Evolutionary conservation across 2,888 invertebrate species (phyloP).

Genomic region (Leptinotarsa tumamoca): DNA sequence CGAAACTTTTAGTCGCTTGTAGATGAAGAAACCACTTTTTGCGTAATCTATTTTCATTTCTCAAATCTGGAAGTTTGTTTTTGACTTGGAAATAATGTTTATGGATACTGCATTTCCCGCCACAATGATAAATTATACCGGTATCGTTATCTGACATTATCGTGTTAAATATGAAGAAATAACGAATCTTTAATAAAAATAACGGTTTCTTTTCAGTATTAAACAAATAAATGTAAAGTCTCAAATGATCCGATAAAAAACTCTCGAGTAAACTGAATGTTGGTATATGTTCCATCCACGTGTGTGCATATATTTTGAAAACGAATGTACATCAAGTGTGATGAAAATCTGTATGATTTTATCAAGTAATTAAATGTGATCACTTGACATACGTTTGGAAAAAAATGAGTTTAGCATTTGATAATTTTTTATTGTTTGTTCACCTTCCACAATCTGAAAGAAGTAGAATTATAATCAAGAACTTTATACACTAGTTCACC

Average conservation of each 20-base stretch:
- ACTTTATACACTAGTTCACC: too few species aligned
- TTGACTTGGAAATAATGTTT: not conserved
- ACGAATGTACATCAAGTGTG: too few species aligned
- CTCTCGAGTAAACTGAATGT: not conserved
- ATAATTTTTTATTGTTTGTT: too few species aligned
- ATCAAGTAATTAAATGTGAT: too few species aligned
- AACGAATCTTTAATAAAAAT: conserved; percentile 13
- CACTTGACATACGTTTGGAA: too few species aligned
- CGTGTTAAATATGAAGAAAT: conserved; percentile 18
- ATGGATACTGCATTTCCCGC: conserved; percentile 16
- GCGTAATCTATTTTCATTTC: not conserved
- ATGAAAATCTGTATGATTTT: too few species aligned
- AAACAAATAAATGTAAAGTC: conserved; percentile 12
- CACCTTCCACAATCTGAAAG: too few species aligned
- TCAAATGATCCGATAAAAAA: not conserved
- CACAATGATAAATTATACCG: conserved; percentile 12
- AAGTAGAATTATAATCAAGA: too few species aligned
- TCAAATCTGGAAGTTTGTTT: not conserved
- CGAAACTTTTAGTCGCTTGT: too few species aligned
- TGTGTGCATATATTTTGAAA: too few species aligned
- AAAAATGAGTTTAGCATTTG: too few species aligned
- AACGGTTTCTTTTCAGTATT: conserved; percentile 6
- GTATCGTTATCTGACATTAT: conserved; percentile 17
- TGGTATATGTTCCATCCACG: too few species aligned
- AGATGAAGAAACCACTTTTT: not conserved